Evolutionary conservation across 2,797 vertebrate genomes (phyloP), one percentile per base, ranked within the genome.

Genomic region (Poliocrania exsul): DNA sequence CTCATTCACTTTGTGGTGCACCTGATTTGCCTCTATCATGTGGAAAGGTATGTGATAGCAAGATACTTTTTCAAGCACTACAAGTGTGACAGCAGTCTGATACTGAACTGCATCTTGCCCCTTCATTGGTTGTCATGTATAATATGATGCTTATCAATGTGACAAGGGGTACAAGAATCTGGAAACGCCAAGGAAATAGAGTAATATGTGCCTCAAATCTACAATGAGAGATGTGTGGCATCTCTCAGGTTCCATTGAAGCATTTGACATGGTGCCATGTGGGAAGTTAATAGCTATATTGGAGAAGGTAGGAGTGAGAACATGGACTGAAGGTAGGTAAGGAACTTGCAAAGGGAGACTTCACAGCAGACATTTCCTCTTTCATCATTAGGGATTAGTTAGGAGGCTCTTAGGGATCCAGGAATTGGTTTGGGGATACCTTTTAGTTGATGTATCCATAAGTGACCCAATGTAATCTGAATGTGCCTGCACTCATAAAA

Each of bases 31-130:
- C 69, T 85, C n/a, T 61, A 2, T 71, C 44, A 16, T 5, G 9
- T 29, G 14, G 26, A 81, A 86, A 81, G 14, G 10, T 81, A 16
- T 35, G 29, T 56, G 64, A 71, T 20, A 74, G 31, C 26, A 62
- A 80, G 53, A 25, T 60, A 9, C 42, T 73, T 81, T 93, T 82
- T 75, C 20, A 64, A 61, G 61, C 74, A 10, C 28, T 83, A 8
- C 16, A 6, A 31, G 49, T 0, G 0, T 66, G 51, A 40, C 20
- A 57, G 15, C 21, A 35, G 19, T 67, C 21, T 87, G 6, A 9
- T 47, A 24, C 6, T 71, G 49, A 81, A 85, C 70, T 64, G 11
- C 65, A 57, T 74, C 19, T 64, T 57, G 64, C 25, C 29, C 26
- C 51, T 88, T 66, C 37, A 4, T 0, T 62, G 50, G 16, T 42